phyloP scores from a whole-genome alignment of 2,888 invertebrate species.

The Chrysodeixis includens region DNA sequence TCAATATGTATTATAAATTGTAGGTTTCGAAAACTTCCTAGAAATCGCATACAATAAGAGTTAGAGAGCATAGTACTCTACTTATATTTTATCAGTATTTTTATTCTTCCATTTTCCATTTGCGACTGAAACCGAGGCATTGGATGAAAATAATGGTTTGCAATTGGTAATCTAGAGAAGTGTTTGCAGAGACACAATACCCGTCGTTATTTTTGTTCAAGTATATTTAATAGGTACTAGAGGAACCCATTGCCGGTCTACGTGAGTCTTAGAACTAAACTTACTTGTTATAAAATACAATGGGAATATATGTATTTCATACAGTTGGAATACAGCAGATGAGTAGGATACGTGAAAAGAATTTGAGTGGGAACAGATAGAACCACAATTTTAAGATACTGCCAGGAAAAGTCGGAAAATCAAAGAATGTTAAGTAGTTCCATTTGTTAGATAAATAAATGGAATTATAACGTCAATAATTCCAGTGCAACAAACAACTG shows the following conservation, averaged over 20 bases:
- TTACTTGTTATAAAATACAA: too few species aligned
- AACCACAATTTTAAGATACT: too few species aligned
- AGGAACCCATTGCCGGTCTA: not conserved
- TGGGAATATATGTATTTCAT: too few species aligned
- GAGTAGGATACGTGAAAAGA: too few species aligned
- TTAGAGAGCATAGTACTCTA: not conserved
- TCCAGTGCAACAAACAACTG: slow-evolving; percentile 12
- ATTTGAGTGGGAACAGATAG: too few species aligned
- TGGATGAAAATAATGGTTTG: slow-evolving; percentile 19
- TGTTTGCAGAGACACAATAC: slow-evolving; percentile 33
- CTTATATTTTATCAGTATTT: not conserved
- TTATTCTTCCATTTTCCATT: slow-evolving; percentile 5
- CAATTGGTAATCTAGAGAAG: slow-evolving; percentile 29
- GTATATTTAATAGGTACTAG: not conserved
- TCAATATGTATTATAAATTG: too few species aligned
- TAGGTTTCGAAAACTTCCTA: too few species aligned
- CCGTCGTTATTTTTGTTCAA: slow-evolving; percentile 26
- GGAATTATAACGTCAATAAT: slow-evolving; percentile 6
- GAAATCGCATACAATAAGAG: slow-evolving; percentile 1
- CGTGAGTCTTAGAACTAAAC: not conserved
- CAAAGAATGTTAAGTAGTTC: too few species aligned
- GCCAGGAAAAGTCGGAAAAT: too few species aligned
- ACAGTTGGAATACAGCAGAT: too few species aligned
- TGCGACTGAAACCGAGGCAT: not conserved
- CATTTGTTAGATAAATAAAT: too few species aligned